phyloP scores from a whole-genome alignment of 2,888 invertebrate species.

The Clunio marinus region DNA sequence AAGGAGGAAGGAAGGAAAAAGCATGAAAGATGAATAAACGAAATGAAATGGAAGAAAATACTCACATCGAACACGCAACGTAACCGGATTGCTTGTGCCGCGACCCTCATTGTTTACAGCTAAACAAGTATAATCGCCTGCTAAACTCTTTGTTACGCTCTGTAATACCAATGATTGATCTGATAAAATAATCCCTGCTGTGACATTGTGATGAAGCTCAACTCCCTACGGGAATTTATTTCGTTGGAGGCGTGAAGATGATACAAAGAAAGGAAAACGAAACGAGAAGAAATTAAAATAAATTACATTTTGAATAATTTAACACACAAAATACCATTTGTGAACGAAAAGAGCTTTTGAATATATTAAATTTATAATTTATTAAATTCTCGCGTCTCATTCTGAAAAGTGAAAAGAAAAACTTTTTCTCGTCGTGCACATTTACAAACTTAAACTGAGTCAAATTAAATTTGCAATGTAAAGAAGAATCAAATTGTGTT shows the following conservation, averaged over 20 bases:
- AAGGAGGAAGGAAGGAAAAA: neutral
- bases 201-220: constrained; percentile 77
- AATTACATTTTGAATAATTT: constrained; percentile 27
- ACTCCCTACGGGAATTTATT: constrained; percentile 56
- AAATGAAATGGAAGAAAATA: no score
- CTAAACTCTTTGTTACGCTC: constrained; percentile 73
- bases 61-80: constrained; percentile 67
- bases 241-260: constrained; percentile 4
- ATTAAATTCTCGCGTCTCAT: constrained; percentile 17
- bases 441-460: no score
- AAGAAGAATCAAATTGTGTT: no score
- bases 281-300: constrained; percentile 43
- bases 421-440: no score
- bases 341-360: constrained; percentile 30
- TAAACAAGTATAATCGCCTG: constrained; percentile 83
- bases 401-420: neutral
- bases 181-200: constrained; percentile 76
- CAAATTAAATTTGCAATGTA: no score
- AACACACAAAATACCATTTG: constrained; percentile 40
- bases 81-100: constrained; percentile 68
- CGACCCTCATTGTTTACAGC: constrained; percentile 82
- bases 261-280: constrained; percentile 3
- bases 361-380: constrained; percentile 25
- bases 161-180: constrained; percentile 83
- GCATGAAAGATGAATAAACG: neutral